Evolutionary conservation across 2,888 invertebrate genomes (phyloP), one percentile per base, ranked within the genome.

Genomic region (Petrolisthes cinctipes): DNA sequence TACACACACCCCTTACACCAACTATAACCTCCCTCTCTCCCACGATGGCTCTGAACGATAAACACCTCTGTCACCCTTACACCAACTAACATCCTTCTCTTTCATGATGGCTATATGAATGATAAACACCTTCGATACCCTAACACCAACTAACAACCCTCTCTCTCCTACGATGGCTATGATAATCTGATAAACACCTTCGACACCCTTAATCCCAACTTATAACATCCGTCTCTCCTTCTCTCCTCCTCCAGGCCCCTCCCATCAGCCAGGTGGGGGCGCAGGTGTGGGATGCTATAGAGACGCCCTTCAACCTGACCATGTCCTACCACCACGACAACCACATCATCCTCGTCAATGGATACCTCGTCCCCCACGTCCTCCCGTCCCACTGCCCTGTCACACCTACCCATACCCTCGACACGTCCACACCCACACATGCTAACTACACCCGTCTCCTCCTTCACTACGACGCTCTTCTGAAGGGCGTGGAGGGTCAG

Each of bases 291-390:
- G 68, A 7, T 1, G 0, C 11, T 4, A 78, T 75, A n/a, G 87
- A 83, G 20, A 73, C 61, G 23, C 73, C 54, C 73, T 87, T 87
- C 80, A 87, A 87, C 73, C 37, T 87, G 5, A 87, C 87, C 7
- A 87, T 87, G 87, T 87, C 87, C n/a, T 87, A 87, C 73, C 87
- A 87, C 73, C 83, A 68, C 53, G 73, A 71, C 56, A 87, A 57
- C 79, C 51, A 73, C 23, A 66, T 87, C 71, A 7, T 79, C 9
- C 5, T 56, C 71, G 17, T 20, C 5, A 5, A 23, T 7, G 83
- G 80, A 0, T n/a, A 75, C 73, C 87, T 87, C 6, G 71, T 80
- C 83, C 83, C 87, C 51, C 57, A 83, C 71, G 37, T 5, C 23
- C 71, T 20, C 20, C 71, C 83, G 6, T 20, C 7, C 2, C 20